Percentiles rank a stretch among this genome's conserved stretches.
Conservation (phyloP, 1,140 invertebrate genomes). For the Saxidomus purpurata region DNA sequence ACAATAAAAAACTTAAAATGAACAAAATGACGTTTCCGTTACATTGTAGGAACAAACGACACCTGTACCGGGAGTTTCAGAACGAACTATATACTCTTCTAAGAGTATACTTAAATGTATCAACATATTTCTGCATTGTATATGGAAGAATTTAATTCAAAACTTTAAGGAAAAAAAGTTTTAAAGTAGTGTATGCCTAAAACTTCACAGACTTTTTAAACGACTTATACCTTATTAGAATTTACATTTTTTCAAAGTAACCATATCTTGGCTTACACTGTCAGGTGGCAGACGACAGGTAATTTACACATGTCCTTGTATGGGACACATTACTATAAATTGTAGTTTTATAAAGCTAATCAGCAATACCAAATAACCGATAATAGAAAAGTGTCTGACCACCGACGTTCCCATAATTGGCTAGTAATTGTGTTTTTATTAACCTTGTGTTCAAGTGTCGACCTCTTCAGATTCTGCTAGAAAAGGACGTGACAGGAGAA, state of each 20-base stretch:
- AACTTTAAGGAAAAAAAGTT: too few relatives aligned
- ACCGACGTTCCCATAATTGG: constrained; percentile 52
- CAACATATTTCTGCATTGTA: too few relatives aligned
- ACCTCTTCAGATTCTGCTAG: constrained; percentile 10
- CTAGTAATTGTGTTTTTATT: constrained; percentile 65
- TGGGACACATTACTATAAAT: constrained; percentile 22
- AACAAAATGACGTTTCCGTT: too few relatives aligned
- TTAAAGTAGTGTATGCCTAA: too few relatives aligned
- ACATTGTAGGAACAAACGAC: too few relatives aligned
- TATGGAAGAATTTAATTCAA: too few relatives aligned
- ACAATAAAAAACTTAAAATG: too few relatives aligned
- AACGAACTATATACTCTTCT: too few relatives aligned
- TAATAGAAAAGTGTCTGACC: constrained; percentile 39
- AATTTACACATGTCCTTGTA: constrained; percentile 6
- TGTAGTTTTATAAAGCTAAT: constrained; percentile 38
- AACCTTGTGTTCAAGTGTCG: constrained; percentile 61
- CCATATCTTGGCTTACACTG: neutral
- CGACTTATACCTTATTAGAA: neutral
- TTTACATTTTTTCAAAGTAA: neutral
- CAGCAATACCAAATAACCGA: constrained; percentile 18
- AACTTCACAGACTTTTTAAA: too few relatives aligned
- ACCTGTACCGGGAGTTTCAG: too few relatives aligned
- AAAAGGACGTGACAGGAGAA: constrained; percentile 42
- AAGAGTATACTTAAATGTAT: too few relatives aligned
- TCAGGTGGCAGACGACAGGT: neutral